Base-by-base conservation (phyloP, 1,140 invertebrate species). In the Platyura marginata region DNA sequence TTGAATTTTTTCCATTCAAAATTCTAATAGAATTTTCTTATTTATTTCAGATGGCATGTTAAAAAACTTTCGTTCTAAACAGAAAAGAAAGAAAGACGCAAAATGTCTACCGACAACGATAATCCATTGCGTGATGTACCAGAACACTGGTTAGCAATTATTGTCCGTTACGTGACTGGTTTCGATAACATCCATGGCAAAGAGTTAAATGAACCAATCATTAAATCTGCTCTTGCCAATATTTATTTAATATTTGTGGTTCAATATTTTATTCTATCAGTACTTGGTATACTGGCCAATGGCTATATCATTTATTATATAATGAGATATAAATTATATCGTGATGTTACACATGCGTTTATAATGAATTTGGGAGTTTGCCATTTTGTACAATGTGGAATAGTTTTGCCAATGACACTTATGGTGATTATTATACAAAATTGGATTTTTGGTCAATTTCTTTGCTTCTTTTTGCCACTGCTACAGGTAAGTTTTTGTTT, bases 391-490 rank as follows among this genome's bases (percentile, higher is more conserved):
- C 77, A 81, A 55, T 77, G 77, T 51, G 49, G 74, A 9, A 53
- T 77, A 41, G 74, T 79, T 6, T 48, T 82, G 47, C 79, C 79
- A 3, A 64, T 81, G 1, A 71, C 77, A 1, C 49, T 82, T 40
- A 70, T 74, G 43, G 75, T 80, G 23, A 61, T 81, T 46, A 64
- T 81, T 2, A 60, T 81, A 25, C 70, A 79, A 48, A 81, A 82
- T 54, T 83, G 79, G 79, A 65, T 81, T 35, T 75, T 80, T 46
- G 79, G 79, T 5, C 71, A 76, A 45, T 75, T 81, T 48, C 52
- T 81, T n/a, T 83, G 80, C 56, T 79, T 72, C 50, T 76, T 79
- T 52, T 49, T 81, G 36, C 79, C 80, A 0, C 81, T 83, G 74
- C 51, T 82, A 42, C 80, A 83, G 65, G 72, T 75, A 53, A 60